phyloP scores from a whole-genome alignment of 2,113 vertebrate species.

The Pseudorectes ferrugineus region DNA sequence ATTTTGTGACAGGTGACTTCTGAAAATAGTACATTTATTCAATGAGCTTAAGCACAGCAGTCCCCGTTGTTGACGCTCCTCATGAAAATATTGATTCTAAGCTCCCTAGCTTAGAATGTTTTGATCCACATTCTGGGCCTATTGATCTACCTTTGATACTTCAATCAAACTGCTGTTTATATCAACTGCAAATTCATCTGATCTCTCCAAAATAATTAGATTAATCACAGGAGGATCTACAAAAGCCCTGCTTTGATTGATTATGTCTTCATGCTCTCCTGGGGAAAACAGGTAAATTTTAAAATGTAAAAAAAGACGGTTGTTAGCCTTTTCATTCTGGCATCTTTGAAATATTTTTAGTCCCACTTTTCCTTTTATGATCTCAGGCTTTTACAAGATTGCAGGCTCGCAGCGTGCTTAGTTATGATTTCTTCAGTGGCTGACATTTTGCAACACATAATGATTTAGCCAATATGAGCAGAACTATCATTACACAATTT shows the following conservation, averaged over 20 bases:
- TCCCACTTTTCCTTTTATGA: constrained; percentile 8
- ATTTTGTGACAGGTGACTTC: not conserved
- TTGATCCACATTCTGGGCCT: constrained; percentile 47
- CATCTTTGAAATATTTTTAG: constrained; percentile 23
- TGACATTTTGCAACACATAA: constrained; percentile 44
- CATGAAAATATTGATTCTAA: constrained; percentile 59
- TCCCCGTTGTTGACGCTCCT: constrained; percentile 8
- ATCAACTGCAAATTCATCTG: not conserved
- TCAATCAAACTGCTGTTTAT: constrained; percentile 33
- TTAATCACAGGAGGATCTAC: constrained; percentile 39
- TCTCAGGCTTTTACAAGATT: not conserved
- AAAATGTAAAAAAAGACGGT: not conserved
- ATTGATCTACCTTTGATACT: constrained; percentile 48
- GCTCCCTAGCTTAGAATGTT: constrained; percentile 38
- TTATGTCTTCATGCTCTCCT: constrained; percentile 4
- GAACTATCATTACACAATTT: constrained; percentile 49
- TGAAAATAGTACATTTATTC: constrained; percentile 41
- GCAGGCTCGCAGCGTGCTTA: not conserved
- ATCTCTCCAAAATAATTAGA: constrained; percentile 36
- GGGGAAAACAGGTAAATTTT: constrained; percentile 27
- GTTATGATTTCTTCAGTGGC: constrained; percentile 35
- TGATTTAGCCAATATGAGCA: constrained; percentile 39
- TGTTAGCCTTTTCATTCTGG: constrained; percentile 31
- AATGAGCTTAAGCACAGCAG: not conserved
- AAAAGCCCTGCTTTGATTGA: constrained; percentile 36